phyloP scores from a whole-genome alignment of 2,888 invertebrate species.

The Xestoiulus laeticollis region DNA sequence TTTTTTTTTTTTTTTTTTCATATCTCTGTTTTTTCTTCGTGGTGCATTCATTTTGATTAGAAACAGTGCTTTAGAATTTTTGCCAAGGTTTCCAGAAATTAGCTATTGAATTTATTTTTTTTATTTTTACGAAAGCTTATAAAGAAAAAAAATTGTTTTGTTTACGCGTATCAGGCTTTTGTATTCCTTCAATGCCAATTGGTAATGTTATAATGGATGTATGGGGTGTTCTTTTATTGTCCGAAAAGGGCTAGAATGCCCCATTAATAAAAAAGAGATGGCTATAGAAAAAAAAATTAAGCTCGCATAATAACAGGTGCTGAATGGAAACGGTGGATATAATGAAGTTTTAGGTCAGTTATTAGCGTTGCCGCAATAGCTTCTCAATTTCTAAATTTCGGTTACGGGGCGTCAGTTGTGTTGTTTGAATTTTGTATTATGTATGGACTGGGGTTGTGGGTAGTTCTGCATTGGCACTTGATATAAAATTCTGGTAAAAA shows the following conservation, averaged over 20 bases:
- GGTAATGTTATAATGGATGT: not conserved
- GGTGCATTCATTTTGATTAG: slow-evolving; percentile 1
- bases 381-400: not conserved
- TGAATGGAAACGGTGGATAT: not conserved
- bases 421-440: no score
- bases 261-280: not conserved
- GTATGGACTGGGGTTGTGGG: not conserved
- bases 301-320: not conserved
- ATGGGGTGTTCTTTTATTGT: not conserved
- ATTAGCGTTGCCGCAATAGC: no score
- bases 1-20: not conserved
- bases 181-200: not conserved
- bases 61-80: not conserved
- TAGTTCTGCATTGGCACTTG: not conserved
- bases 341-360: not conserved
- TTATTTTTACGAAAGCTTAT: not conserved
- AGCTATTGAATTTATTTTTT: not conserved
- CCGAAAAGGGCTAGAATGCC: not conserved
- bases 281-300: not conserved
- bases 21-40: not conserved
- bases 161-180: not conserved
- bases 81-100: slow-evolving; percentile 20
- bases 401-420: not conserved
- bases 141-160: not conserved
- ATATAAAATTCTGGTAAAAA: not conserved